Base-by-base conservation (phyloP, 1,140 invertebrate genomes). In the Monomorium pharaonis region DNA sequence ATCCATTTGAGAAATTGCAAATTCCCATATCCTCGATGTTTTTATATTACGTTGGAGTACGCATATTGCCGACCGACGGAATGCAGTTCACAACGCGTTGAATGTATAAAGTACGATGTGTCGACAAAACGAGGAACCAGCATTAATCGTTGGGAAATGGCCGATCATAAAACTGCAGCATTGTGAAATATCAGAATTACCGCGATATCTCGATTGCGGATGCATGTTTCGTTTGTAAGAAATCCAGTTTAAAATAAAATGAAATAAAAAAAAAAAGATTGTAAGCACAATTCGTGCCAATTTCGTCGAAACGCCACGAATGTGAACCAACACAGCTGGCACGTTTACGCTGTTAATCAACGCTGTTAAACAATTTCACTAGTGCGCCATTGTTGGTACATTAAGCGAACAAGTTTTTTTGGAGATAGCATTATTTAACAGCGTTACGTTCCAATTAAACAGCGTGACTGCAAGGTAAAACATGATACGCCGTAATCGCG, bases 1-100 rank as follows among this genome's bases (percentile, higher is more conserved):
- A 24, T 86, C 51, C 58, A 88, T 88, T 86, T 67, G 49, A 56
- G 51, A 77, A 84, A 89, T 88, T 85, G 76, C 37, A 81, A 65
- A 44, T 65, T 84, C 76, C 9, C 10, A 9, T 54, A 63, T 65
- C 78, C 14, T 83, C n/a, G 3, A 37, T 21, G 47, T 63, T 87
- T 65, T 70, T 27, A 51, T 37, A 80, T 56, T 42, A 47, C 21
- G 12, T 9, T 42, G 16, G 2, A 10, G 6, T 24, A 18, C 12
- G 42, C 60, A 21, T 6, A 44, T 14, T 24, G 70, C 33, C 24
- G 24, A 58, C 24, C 18, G 21, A n/a, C 14, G 37, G 10, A 2
- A 33, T 24, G 65, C 33, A 72, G 33, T 58, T 72, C 44, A 51
- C 33, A n/a, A 74, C 33, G 78, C 37, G 62, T 54, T 30, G 37